Base-by-base conservation (phyloP, 35 echinoderm and acorn worm species). In the Anneissia japonica region DNA sequence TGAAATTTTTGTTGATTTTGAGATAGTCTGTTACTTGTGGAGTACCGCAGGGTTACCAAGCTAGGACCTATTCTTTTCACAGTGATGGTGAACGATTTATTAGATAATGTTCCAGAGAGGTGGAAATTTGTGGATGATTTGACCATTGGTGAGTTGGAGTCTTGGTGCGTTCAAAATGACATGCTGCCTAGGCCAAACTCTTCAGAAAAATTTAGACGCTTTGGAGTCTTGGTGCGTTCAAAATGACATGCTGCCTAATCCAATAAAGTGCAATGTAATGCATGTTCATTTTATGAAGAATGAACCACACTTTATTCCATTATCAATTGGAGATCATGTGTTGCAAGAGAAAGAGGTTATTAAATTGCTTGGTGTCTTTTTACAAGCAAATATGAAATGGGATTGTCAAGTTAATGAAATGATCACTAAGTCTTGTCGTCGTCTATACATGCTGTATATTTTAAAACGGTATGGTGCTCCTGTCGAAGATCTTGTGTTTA, bases 121-220 rank as follows among this genome's bases (percentile, higher is more conserved):
- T 87, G 86, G 86, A 87, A 87, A 32, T 80, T 0, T 21, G 86
- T 80, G 6, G 86, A 87, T 45, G 76, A 80, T 30, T 45, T 45
- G 4, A 36, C 38, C 30, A 82, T 34, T 46, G 34, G 46, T 30
- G 37, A 82, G 46, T 19, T 64, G 11, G n/a, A 64, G 21, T 64
- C 51, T 3, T 64, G 51, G 11, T 19, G 10, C 5, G 11, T n/a
- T n/a, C n/a, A n/a, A n/a, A 23, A 23, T 43, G 21, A 9, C 21
- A 6, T 26, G 7, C 1, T 64, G 19, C 10, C 26, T 12, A 26
- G 51, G 11, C 80, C 3, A 7, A 75, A 38, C 32, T 14, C 30
- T 82, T 82, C 46, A 82, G 51, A 83, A 36, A 46, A 14, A 83
- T 34, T 30, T 83, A 12, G 39, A 83, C 30, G 51, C 28, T 34